phyloP scores from a whole-genome alignment of 2,888 invertebrate species.

The Cotesia congregata region DNA sequence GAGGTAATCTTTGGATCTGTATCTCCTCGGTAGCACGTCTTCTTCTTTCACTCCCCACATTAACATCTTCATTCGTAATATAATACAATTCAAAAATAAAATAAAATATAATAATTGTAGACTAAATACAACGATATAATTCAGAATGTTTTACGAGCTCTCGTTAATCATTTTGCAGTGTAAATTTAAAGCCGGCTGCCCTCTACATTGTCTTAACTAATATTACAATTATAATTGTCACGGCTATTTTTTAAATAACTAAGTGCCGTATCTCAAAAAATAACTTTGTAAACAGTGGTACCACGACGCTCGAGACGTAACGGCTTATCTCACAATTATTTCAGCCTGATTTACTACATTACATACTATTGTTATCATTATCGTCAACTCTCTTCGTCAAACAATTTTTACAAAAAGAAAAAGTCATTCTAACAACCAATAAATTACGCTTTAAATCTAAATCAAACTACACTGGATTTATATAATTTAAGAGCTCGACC shows the following conservation, averaged over 20 bases:
- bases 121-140: neutral
- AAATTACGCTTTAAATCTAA: neutral
- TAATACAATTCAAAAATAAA: constrained; percentile 8
- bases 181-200: neutral
- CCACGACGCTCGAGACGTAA: constrained; percentile 21
- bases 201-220: neutral
- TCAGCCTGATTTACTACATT: constrained; percentile 40
- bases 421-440: neutral
- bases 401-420: neutral
- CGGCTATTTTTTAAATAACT: constrained; percentile 14
- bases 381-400: neutral
- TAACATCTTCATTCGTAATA: neutral
- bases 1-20: constrained; percentile 62
- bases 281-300: constrained; percentile 35
- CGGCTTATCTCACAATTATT: constrained; percentile 39
- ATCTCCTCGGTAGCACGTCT: constrained; percentile 53
- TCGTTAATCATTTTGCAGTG: constrained; percentile 4
- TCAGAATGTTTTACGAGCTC: constrained; percentile 10
- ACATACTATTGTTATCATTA: neutral
- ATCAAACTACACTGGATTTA: neutral
- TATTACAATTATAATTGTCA: neutral
- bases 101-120: neutral
- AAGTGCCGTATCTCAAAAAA: constrained; percentile 27
- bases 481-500: neutral
- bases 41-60: constrained; percentile 21